Evolutionary conservation across 2,888 invertebrate genomes (phyloP), one percentile per base, ranked within the genome.

Genomic region (Calameuta idolon): DNA sequence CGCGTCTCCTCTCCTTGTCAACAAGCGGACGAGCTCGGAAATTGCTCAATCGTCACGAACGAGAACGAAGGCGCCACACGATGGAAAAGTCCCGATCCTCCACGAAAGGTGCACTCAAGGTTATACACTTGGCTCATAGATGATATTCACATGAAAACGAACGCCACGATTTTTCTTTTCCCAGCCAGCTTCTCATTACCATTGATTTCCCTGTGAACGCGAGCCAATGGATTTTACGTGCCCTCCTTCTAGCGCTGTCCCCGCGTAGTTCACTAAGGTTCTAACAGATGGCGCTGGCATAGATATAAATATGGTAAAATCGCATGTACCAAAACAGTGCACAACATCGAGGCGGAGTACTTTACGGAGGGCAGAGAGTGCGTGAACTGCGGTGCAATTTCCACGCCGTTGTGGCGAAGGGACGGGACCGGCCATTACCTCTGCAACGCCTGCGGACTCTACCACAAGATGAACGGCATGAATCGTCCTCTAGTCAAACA

Each of bases 381-480:
- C 93, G 98, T 98, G 81, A 99, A 99, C 94, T 99, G 99, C 92
- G 98, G 98, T 83, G 98, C 98, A 84, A 97, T 97, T 90, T 97
- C 97, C 87, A 99, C 99, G 78, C 99, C 99, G 77, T 93, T 99
- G 85, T 99, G 99, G 99, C 94, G 99, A 82, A 94, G 99, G 87
- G 99, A 99, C 93, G 97, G 98, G 84, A 98, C 98, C 79, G 98
- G 98, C 73, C 98, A 99, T 94, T 99, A 98, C 93, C 94, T 98
- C 91, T 99, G 99, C 95, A 99, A 99, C 94, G 99, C 99, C 81
- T 99, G 99, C 93, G 99, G 99, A 85, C 95, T 99, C 85, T 99
- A 99, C 94, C 97, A 98, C 94, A 98, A 98, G 94, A 99, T 99
- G 97, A 98, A 98, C 93, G 97, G 98, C 91, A 96, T 97, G 94